Percentiles rank a stretch among this genome's conserved stretches.
Evolutionary conservation across 1,140 invertebrate genomes (phyloP).

Genomic region (Lanistes nyassanus): DNA sequence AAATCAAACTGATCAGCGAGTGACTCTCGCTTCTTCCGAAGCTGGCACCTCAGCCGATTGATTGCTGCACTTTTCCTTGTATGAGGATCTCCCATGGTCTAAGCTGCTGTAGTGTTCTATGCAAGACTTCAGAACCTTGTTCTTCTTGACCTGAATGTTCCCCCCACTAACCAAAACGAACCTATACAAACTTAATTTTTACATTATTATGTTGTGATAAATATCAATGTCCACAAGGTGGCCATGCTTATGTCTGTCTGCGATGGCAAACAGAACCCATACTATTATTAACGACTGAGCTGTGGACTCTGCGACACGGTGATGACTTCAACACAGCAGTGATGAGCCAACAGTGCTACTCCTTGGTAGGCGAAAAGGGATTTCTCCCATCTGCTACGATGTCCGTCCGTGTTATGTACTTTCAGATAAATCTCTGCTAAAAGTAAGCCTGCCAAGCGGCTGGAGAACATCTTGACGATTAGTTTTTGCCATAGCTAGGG

Average conservation of each 20-base stretch:
- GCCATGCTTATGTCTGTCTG: slow-evolving; percentile 15
- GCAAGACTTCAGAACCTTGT: neutral
- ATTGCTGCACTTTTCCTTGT: slow-evolving; percentile 55
- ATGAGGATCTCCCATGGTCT: slow-evolving; percentile 57
- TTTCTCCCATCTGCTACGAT: slow-evolving; percentile 16
- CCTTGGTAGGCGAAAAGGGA: slow-evolving; percentile 13
- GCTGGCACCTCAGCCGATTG: slow-evolving; percentile 54
- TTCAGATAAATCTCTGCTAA: slow-evolving; percentile 5
- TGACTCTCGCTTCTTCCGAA: slow-evolving; percentile 63
- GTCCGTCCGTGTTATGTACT: slow-evolving; percentile 18
- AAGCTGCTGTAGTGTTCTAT: neutral
- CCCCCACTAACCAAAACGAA: slow-evolving; percentile 11
- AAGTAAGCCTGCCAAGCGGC: slow-evolving; percentile 17
- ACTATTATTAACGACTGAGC: slow-evolving; percentile 4
- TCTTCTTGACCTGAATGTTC: slow-evolving; percentile 6
- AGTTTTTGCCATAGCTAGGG: slow-evolving; percentile 17
- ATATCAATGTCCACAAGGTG: slow-evolving; percentile 7
- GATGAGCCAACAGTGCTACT: neutral
- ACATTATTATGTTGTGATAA: slow-evolving; percentile 9
- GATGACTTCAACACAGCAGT: neutral
- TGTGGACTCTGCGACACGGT: neutral
- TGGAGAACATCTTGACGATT: slow-evolving; percentile 21
- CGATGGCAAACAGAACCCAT: slow-evolving; percentile 11
- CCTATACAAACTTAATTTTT: slow-evolving; percentile 1
- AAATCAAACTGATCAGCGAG: slow-evolving; percentile 66